Conservation (phyloP, 2,113 vertebrate species). For the Anoura caudifer region DNA sequence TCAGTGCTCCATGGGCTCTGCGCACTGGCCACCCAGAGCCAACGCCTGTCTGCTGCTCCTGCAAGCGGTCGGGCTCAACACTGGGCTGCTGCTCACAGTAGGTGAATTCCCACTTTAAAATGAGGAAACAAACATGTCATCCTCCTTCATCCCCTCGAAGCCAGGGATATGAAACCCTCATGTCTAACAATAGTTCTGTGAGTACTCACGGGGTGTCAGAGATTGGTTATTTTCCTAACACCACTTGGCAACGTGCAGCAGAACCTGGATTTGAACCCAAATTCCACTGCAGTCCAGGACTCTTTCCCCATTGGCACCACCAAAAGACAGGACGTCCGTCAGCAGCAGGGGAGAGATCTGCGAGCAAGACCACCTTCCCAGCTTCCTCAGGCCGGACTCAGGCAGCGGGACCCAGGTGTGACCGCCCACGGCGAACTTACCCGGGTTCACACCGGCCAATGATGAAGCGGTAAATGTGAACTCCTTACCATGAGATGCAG, state of each 20-base stretch:
- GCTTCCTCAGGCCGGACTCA: neutral
- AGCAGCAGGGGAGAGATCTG: neutral
- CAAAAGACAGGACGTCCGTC: neutral
- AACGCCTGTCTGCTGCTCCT: neutral
- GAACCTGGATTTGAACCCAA: neutral
- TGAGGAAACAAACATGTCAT: neutral
- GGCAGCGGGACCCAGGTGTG: neutral
- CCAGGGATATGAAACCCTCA: neutral
- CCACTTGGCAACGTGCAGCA: accelerated
- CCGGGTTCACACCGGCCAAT: neutral
- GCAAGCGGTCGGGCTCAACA: accelerated
- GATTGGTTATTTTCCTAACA: neutral
- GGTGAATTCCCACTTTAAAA: neutral
- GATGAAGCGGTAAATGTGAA: neutral
- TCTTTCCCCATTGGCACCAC: neutral
- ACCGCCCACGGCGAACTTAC: accelerated
- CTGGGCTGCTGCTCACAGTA: neutral
- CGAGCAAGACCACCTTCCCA: neutral
- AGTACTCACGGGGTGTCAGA: neutral
- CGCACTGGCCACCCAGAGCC: neutral
- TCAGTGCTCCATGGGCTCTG: neutral
- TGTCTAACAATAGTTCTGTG: neutral
- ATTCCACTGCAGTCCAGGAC: neutral
- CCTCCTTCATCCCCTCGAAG: neutral
- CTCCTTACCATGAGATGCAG: neutral